These are phyloP conservation scores for Ruditapes philippinarum DNA, from an alignment of 1,140 invertebrate species.

Conservation along the genomic window DNA sequence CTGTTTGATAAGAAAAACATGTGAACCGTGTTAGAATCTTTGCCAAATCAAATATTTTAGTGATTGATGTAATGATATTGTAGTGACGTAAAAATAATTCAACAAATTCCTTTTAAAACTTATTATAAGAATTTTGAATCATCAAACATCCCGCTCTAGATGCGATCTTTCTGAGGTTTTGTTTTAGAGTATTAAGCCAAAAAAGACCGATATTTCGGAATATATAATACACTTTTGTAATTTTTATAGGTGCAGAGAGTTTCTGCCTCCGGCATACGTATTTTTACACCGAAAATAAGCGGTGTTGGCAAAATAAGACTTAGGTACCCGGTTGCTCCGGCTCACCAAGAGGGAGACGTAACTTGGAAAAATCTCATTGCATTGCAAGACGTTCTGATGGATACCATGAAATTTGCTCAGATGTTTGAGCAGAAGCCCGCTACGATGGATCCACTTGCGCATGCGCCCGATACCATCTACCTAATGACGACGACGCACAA, in stretches of 20 bases:
- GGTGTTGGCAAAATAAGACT: slow-evolving; percentile 73
- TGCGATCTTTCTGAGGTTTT: no score
- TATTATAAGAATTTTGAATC: no score
- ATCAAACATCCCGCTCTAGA: no score
- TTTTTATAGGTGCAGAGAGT: slow-evolving; percentile 54
- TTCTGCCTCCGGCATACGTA: slow-evolving; percentile 70
- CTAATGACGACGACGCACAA: neutral
- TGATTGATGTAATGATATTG: no score
- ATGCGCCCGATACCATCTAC: neutral
- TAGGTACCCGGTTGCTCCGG: slow-evolving; percentile 79
- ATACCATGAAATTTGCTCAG: slow-evolving; percentile 57
- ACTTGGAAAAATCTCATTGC: slow-evolving; percentile 80
- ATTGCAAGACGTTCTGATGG: slow-evolving; percentile 76
- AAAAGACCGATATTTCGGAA: no score
- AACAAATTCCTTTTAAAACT: no score
- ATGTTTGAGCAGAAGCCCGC: slow-evolving; percentile 47
- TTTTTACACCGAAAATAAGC: slow-evolving; percentile 73
- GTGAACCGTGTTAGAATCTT: no score
- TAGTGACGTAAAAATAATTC: no score
- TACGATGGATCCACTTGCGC: neutral
- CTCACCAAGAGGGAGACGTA: slow-evolving; percentile 74
- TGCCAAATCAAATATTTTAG: no score
- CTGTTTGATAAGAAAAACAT: no score
- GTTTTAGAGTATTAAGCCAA: no score
- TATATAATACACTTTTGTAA: neutral